phyloP scores from a whole-genome alignment of 2,888 invertebrate genomes.

The Cataglyphis livida region DNA sequence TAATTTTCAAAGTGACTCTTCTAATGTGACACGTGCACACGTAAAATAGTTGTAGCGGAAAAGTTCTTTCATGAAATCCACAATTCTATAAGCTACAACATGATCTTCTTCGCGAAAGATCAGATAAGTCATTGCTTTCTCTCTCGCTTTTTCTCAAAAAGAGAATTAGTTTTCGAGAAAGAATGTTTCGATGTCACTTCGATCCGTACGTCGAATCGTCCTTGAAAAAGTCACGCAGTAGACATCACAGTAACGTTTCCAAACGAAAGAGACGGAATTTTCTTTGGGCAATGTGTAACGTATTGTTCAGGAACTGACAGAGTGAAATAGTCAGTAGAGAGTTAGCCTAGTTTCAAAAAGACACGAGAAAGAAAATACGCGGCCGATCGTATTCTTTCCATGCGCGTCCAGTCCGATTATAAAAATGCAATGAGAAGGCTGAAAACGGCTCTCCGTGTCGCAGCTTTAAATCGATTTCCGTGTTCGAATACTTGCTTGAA shows the following conservation, averaged over 20 bases:
- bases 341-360: slow-evolving; percentile 21
- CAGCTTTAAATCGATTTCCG: slow-evolving; percentile 73
- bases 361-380: not conserved
- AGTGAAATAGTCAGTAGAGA: slow-evolving; percentile 44
- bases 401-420: slow-evolving; percentile 37
- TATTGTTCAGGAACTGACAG: slow-evolving; percentile 33
- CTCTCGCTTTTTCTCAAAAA: slow-evolving; percentile 10
- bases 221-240: slow-evolving; percentile 19
- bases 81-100: not conserved
- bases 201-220: not conserved
- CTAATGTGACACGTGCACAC: not conserved
- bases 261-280: slow-evolving; percentile 3
- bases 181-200: slow-evolving; percentile 34
- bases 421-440: slow-evolving; percentile 61
- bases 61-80: not conserved
- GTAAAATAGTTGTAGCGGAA: not conserved
- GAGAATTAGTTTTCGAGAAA: slow-evolving; percentile 29
- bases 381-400: slow-evolving; percentile 34
- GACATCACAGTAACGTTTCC: not conserved
- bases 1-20: slow-evolving; percentile 10
- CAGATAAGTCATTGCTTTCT: slow-evolving; percentile 15
- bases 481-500: slow-evolving; percentile 62
- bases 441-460: slow-evolving; percentile 46
- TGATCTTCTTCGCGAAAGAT: not conserved
- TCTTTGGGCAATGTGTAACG: not conserved